Evolutionary conservation across 2,797 vertebrate genomes (phyloP).

Genomic region (Notolepis coatsorum): DNA sequence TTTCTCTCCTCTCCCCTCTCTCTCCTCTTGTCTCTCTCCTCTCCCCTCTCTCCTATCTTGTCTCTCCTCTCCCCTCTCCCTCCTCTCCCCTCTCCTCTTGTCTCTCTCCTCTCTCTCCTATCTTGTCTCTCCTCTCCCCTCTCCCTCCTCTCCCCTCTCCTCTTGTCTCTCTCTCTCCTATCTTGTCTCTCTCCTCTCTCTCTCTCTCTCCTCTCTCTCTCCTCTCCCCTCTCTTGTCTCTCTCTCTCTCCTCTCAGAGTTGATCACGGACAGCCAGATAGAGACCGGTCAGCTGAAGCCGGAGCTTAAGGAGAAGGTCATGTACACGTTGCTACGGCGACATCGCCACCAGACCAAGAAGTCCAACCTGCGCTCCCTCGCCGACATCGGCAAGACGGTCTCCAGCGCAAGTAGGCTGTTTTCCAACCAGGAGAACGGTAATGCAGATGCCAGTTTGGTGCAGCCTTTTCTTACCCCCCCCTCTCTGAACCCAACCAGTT

Average conservation of each 20-base stretch:
- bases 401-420: conserved; percentile 98
- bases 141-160: no score
- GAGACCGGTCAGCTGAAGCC: conserved; percentile 89
- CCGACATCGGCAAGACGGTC: conserved; percentile 98
- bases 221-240: not conserved
- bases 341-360: conserved; percentile 99
- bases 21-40: not conserved
- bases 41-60: no score
- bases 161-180: not conserved
- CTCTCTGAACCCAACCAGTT: not conserved
- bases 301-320: conserved; percentile 94
- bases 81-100: no score
- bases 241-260: conserved; percentile 76
- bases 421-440: conserved; percentile 96
- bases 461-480: conserved; percentile 29
- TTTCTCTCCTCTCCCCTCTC: not conserved
- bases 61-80: not conserved
- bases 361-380: conserved; percentile 97
- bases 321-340: conserved; percentile 93
- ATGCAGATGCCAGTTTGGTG: conserved; percentile 67
- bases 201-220: not conserved
- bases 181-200: not conserved
- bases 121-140: not conserved
- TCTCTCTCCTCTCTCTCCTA: no score
- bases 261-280: conserved; percentile 93